Evolutionary conservation across 2,888 invertebrate genomes (phyloP), one percentile per base, ranked within the genome.

Genomic region (Leptinotarsa haldemani): DNA sequence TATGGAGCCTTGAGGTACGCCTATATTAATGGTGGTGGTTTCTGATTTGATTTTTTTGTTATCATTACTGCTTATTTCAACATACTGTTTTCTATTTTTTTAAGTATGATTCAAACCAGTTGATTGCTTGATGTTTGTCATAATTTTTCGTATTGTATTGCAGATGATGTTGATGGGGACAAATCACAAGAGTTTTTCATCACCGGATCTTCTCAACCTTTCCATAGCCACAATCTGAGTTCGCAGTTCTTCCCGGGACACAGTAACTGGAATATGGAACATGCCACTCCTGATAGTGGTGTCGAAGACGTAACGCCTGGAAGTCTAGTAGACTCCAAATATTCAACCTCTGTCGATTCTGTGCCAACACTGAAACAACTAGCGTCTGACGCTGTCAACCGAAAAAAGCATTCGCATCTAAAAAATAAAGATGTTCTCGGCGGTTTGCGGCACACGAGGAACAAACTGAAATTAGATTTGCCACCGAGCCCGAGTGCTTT

Each of bases 181-280:
- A 69, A 47, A 52, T 20, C 68, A 47, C 79, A 80, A n/a, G 93
- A 93, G 79, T 94, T 94, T 87, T 94, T 91, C 87, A 92, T 94
- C 80, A 93, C 93, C 80, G 92, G 93, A 75, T 93, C 93, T 48
- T 90, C 92, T 76, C 90, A 92, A 71, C 93, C 93, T n/a, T 94
- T 94, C 87, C 85, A 88, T 73, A 86, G 88, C 71, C 86, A 90
- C 78, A 89, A 89, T 82, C 85, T 90, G 61, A 90, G 90, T 74
- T 93, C 92, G 83, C 93, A 93, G 87, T 93, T 93, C 88, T 93
- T 93, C 88, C 93, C 93, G 52, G 93, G 93, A 69, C 76, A 69
- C 50, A 76, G 78, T n/a, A 74, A 77, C 61, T 86, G 85, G 84
- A 53, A 86, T 80, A 83, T 85, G 47, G 86, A 86, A 56, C 88